Base-by-base conservation (phyloP, 2,888 invertebrate species). In the Drosophila kuntzei region DNA sequence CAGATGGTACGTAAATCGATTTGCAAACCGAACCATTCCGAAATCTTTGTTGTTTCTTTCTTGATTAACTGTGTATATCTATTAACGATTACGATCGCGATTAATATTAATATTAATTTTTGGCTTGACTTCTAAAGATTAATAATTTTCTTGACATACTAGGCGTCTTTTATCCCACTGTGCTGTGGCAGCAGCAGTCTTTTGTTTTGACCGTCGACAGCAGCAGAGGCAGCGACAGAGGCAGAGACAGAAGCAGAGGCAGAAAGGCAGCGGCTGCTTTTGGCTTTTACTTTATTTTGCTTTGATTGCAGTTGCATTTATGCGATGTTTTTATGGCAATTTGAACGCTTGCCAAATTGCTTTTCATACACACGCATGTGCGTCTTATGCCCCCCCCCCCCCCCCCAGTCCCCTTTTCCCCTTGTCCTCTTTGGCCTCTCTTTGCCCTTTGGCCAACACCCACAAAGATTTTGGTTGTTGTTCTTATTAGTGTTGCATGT, bases 301-400 rank as follows among this genome's bases (percentile, higher is more conserved):
- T 79, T 76, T 76, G 76, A 80, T 62, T 85, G 77, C 75, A 80
- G 71, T 80, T 86, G 80, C 80, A 80, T 88, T 83, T 80, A 71
- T 78, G 87, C 72, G 59, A 75, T 80, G 71, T 70, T 79, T 81
- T 85, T 74, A 76, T 73, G 73, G 84, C 87, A 65, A 86, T 86
- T 84, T 84, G 84, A 84, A 83, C 72, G 84, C 66, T 73, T 84
- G 84, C 89, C 84, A 84, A 84, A 88, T 86, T 71, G 80, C 79
- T 80, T 75, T 83, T 70, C 67, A 71, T 68, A 71, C 75, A 74
- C 82, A 74, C 68, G 46, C 58, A 46, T 36, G 20, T 18, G 27
- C 32, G 59, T 47, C 41, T 43, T 27, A 27, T 25, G 1, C 20
- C 36, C 14, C 53, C 20, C 11, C 25, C 37, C 39, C 22, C 18